Evolutionary conservation across 1,140 invertebrate genomes (phyloP).

Genomic region (Drosophila lowei): DNA sequence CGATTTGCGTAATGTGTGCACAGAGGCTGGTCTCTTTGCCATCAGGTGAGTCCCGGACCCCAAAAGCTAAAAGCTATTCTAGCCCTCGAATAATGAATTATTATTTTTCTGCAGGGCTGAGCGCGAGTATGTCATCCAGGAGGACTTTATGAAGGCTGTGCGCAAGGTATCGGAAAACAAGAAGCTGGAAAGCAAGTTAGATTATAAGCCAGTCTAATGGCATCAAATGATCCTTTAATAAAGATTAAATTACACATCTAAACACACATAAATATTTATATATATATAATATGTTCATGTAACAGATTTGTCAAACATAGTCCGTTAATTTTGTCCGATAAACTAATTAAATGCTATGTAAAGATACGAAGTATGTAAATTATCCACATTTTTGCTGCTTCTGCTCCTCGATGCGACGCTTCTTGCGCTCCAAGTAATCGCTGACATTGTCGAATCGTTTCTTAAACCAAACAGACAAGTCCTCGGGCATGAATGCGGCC

Average conservation of each 20-base stretch:
- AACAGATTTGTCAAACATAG: constrained; percentile 43
- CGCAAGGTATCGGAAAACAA: constrained; percentile 99
- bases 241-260: constrained; percentile 16
- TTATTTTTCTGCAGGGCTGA: constrained; percentile 87
- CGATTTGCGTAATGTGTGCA: constrained; percentile 99
- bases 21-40: constrained; percentile 99
- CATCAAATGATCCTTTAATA: constrained; percentile 16
- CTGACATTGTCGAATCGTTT: constrained; percentile 90
- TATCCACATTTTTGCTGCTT: constrained; percentile 50
- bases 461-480: constrained; percentile 88
- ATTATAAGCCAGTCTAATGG: constrained; percentile 99
- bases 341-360: constrained; percentile 50
- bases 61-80: no score
- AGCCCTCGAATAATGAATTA: no score
- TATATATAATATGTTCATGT: constrained; percentile 36
- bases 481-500: constrained; percentile 71
- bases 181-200: constrained; percentile 99
- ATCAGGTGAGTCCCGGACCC: constrained; percentile 86
- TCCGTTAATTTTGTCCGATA: constrained; percentile 30
- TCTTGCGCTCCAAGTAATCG: constrained; percentile 90
- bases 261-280: constrained; percentile 49
- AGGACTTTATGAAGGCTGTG: constrained; percentile 99
- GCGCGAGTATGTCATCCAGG: constrained; percentile 97
- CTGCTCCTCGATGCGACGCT: constrained; percentile 84
- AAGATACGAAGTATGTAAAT: constrained; percentile 31